phyloP scores from a whole-genome alignment of 2,888 invertebrate species.

The Drosophila affinis region DNA sequence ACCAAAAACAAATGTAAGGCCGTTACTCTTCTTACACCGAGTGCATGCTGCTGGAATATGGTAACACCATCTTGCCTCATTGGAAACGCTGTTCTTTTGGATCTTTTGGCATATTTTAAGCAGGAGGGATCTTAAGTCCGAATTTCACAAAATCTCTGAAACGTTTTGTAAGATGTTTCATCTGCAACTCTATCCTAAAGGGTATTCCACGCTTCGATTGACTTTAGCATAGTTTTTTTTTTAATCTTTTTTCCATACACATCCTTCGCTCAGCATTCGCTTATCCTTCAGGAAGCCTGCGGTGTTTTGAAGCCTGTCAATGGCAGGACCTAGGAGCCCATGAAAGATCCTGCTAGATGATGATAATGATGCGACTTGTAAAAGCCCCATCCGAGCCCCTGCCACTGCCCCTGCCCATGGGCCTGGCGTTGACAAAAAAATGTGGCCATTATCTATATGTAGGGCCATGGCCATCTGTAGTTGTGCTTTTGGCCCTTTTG shows the following conservation, averaged over 20 bases:
- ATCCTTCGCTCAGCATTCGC: not conserved
- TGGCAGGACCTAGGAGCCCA: slow-evolving; percentile 29
- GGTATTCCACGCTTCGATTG: not conserved
- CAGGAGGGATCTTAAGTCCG: too few species aligned
- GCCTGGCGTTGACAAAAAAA: slow-evolving; percentile 37
- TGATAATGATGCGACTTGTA: slow-evolving; percentile 10
- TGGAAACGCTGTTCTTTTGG: too few species aligned
- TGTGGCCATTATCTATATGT: slow-evolving; percentile 61
- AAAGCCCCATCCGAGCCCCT: slow-evolving; percentile 45
- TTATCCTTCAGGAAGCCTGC: slow-evolving; percentile 44
- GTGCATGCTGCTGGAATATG: too few species aligned
- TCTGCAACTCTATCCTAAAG: not conserved
- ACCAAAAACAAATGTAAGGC: too few species aligned
- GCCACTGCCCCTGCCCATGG: slow-evolving; percentile 38
- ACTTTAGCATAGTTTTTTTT: not conserved
- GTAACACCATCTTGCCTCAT: too few species aligned
- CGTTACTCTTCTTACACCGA: too few species aligned
- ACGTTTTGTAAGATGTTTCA: too few species aligned
- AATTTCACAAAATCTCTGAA: too few species aligned
- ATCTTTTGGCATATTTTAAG: too few species aligned
- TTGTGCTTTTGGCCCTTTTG: slow-evolving; percentile 16
- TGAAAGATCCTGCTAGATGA: slow-evolving; percentile 7
- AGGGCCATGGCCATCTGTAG: slow-evolving; percentile 14
- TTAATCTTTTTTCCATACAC: not conserved
- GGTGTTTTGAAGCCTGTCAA: slow-evolving; percentile 57